Evolutionary conservation across 2,797 vertebrate genomes (phyloP).

Genomic region (Pteropus rufus): DNA sequence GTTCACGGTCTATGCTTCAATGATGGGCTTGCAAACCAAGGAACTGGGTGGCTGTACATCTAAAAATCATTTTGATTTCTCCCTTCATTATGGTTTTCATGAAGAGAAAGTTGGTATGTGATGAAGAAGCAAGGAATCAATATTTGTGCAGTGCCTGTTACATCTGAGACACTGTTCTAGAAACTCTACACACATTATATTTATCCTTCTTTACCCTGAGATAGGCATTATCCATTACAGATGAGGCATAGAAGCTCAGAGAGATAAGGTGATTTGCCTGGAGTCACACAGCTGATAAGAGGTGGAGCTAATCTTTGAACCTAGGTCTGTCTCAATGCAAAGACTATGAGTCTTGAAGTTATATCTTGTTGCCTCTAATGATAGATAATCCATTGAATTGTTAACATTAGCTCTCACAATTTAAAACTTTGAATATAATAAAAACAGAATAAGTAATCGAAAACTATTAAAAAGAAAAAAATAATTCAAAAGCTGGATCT

Average conservation of each 20-base stretch:
- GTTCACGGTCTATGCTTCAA: not conserved
- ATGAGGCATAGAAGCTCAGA: not conserved
- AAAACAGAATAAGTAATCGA: constrained; percentile 38
- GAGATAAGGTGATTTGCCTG: not conserved
- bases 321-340: not conserved
- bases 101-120: not conserved
- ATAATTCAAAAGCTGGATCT: not conserved
- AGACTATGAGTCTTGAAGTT: not conserved
- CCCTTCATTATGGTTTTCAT: not conserved
- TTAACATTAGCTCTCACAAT: not conserved
- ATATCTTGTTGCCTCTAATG: not conserved
- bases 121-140: not conserved
- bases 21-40: not conserved
- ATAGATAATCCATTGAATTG: not conserved
- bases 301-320: not conserved
- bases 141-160: not conserved
- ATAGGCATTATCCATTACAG: not conserved
- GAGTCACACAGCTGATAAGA: not conserved
- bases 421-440: constrained; percentile 6
- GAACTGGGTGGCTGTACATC: not conserved
- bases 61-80: not conserved
- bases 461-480: not conserved
- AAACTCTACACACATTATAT: not conserved
- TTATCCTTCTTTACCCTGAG: not conserved
- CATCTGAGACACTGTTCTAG: not conserved